phyloP scores from a whole-genome alignment of 2,113 vertebrate species.

The Cardinalis cardinalis region DNA sequence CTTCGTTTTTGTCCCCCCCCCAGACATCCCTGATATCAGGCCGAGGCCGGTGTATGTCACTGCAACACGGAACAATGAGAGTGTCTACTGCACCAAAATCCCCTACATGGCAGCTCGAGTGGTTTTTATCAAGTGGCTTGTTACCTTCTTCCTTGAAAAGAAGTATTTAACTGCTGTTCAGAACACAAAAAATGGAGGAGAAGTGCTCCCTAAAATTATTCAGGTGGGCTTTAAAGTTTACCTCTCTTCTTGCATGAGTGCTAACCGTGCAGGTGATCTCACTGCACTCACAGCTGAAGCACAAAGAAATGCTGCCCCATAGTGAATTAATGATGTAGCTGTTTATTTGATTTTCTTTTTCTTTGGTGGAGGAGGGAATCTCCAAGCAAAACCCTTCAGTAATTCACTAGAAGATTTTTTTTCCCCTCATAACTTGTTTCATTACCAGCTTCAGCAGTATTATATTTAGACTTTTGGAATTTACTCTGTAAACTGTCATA shows the following conservation, averaged over 20 bases:
- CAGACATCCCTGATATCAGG: constrained; percentile 91
- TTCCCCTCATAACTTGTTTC: neutral
- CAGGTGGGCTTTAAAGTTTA: constrained; percentile 76
- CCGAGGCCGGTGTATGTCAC: constrained; percentile 90
- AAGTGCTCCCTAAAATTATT: constrained; percentile 90
- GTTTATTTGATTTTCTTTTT: neutral
- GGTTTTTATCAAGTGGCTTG: constrained; percentile 96
- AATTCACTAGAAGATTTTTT: neutral
- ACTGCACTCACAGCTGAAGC: neutral
- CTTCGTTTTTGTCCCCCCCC: neutral
- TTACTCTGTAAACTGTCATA: neutral
- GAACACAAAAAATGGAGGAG: constrained; percentile 88
- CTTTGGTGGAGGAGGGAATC: neutral
- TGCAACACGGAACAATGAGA: constrained; percentile 88
- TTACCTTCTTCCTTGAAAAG: constrained; percentile 98
- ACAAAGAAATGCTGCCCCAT: neutral
- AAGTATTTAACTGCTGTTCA: constrained; percentile 86
- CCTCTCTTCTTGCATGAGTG: fast-evolving
- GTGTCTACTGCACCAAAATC: constrained; percentile 90
- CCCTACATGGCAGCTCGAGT: constrained; percentile 94
- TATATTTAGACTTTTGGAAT: neutral
- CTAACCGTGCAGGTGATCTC: neutral
- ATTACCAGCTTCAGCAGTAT: neutral
- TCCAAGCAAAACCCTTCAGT: neutral
- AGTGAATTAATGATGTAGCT: neutral